phyloP scores from a whole-genome alignment of 2,797 vertebrate species.

The Paguma larvata region DNA sequence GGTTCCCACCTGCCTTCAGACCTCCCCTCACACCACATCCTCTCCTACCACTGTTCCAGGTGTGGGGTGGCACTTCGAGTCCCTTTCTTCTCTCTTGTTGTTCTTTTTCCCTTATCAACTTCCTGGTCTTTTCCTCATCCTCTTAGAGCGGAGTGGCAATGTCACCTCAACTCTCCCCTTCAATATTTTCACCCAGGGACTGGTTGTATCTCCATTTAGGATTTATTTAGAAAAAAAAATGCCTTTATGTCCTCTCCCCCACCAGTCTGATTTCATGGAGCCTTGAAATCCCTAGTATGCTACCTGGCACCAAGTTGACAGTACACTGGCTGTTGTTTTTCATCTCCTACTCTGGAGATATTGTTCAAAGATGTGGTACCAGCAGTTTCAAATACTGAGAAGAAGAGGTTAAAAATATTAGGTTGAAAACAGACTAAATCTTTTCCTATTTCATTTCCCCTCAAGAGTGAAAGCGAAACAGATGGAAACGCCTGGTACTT shows the following conservation, averaged over 20 bases:
- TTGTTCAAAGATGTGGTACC: constrained; percentile 26
- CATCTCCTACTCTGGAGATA: not conserved
- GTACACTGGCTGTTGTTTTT: not conserved
- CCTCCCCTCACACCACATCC: rapidly evolving
- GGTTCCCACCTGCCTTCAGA: rapidly evolving
- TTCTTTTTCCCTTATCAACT: not conserved
- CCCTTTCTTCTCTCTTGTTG: not conserved
- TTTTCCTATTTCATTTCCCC: constrained; percentile 82
- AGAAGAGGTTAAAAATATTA: constrained; percentile 82
- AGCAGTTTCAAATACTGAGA: constrained; percentile 67
- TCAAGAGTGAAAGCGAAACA: constrained; percentile 83
- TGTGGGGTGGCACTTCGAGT: not conserved
- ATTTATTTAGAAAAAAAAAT: not conserved
- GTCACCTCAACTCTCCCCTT: not conserved
- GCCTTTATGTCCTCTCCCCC: not conserved
- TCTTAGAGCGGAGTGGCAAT: not conserved
- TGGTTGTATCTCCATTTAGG: not conserved
- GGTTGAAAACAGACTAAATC: constrained; percentile 72
- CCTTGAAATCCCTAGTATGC: not conserved
- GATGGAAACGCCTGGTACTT: constrained; percentile 83
- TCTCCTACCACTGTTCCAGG: not conserved
- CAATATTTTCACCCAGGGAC: not conserved
- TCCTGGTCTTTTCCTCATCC: not conserved
- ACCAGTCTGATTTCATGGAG: not conserved
- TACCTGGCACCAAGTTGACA: not conserved